Evolutionary conservation across 2,113 vertebrate genomes (phyloP), one percentile per base, ranked within the genome.

Genomic region (Hippopotamus amphibius): DNA sequence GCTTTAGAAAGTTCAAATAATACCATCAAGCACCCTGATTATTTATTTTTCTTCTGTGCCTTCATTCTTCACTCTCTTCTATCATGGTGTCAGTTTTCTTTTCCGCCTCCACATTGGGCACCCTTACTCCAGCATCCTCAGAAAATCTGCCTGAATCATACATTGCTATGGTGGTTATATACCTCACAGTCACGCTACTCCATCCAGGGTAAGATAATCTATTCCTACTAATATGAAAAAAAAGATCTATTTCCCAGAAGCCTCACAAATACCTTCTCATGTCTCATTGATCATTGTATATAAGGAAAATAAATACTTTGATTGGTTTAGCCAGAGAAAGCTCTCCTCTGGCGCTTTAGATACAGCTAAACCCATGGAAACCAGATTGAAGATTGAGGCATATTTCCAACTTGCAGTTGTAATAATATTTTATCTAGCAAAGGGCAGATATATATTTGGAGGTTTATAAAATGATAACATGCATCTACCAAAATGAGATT

Each of bases 361-460:
- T 26, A 19, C 6, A 55, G 17, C 3, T 48, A 69, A 76, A 69
- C 41, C n/a, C 37, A 82, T 3, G 33, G 8, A 82, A 90, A 55
- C 2, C 12, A 46, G 28, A 1, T n/a, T 12, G 2, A 66, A 41
- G 8, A 3, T 7, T 65, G 7, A 41, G 2, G 1, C 22, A 22
- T 9, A 48, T 69, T 53, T 61, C 22, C 22, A 77, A n/a, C 53
- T 68, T 61, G 37, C 5, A 76, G 24, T 72, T 91, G 26, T 66
- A 46, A 53, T 66, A 21, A 59, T 0, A 2, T 33, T 80, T 66
- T 46, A 17, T 74, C 46, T 68, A 46, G 66, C 46, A 16, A 81
- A 65, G 55, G 26, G 2, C 68, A 10, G 66, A 81, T 69, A 41
- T 7, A 41, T 81, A 61, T 7, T 46, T 85, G 6, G 28, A 85